Evolutionary conservation across 1,140 invertebrate species (phyloP).

Genomic region (Aphelenchoides fujianensis): DNA sequence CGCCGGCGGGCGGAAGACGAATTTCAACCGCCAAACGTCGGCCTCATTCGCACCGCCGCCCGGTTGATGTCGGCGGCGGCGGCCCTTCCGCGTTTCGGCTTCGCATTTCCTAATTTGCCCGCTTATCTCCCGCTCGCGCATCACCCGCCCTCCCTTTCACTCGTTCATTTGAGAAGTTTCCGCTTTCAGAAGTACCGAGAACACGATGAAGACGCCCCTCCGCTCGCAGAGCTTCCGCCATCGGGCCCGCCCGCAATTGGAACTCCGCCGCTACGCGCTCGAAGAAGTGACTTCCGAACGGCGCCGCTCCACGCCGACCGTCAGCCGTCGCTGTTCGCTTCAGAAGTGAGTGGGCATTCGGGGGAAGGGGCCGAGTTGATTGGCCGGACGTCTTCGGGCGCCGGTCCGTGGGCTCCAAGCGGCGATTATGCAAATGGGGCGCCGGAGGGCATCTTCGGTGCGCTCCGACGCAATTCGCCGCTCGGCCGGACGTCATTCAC

Average conservation of each 20-base stretch:
- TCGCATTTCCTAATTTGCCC: not conserved
- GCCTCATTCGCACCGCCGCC: not conserved
- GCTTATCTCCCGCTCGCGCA: not conserved
- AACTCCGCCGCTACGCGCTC: slow-evolving; percentile 16
- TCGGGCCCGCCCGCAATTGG: slow-evolving; percentile 37
- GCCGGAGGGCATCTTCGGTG: not conserved
- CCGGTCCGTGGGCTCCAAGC: not conserved
- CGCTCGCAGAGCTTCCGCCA: slow-evolving; percentile 49
- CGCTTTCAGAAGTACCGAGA: not conserved
- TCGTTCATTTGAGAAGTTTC: no score
- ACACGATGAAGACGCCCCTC: slow-evolving; percentile 11
- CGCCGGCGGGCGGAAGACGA: no score
- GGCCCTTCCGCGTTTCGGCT: not conserved
- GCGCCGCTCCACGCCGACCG: not conserved
- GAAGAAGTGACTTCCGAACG: slow-evolving; percentile 20
- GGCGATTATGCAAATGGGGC: not conserved
- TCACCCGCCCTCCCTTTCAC: not conserved
- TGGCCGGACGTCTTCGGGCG: not conserved
- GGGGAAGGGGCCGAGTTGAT: not conserved
- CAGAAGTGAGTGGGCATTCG: slow-evolving; percentile 3
- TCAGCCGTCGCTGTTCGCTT: not conserved
- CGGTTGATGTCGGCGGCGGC: not conserved
- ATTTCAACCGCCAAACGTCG: slow-evolving; percentile 2
- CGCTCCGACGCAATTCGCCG: no score
- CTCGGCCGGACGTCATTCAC: no score